Conservation (phyloP, 1,140 invertebrate genomes). For the Tetramorium parvispinum region DNA sequence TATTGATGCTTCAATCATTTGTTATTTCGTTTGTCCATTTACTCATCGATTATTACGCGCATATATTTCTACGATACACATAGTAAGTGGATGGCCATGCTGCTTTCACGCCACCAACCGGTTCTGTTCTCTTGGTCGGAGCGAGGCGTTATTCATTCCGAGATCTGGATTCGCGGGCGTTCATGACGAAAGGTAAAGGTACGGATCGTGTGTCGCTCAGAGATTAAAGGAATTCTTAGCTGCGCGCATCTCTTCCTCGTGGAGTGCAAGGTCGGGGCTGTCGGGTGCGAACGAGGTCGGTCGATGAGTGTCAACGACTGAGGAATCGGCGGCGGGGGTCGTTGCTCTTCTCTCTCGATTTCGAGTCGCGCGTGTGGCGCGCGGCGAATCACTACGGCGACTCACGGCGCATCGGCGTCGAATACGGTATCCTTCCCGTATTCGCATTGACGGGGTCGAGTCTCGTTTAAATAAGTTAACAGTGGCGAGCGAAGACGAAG, state of each 20-base stretch:
- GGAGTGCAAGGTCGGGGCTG: conserved; percentile 70
- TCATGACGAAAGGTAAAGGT: conserved; percentile 3
- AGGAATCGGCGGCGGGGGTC: conserved; percentile 70
- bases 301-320: conserved; percentile 71
- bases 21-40: not conserved
- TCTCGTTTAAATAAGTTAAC: conserved; percentile 77
- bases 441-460: conserved; percentile 73
- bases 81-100: not conserved
- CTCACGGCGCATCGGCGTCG: conserved; percentile 67
- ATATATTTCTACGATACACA: not conserved
- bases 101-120: not conserved
- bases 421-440: conserved; percentile 72
- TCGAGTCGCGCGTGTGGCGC: conserved; percentile 44
- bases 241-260: conserved; percentile 6
- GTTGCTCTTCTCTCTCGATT: conserved; percentile 64
- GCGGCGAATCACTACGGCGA: conserved; percentile 37
- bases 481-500: conserved; percentile 60
- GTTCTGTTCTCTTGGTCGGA: not conserved
- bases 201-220: conserved; percentile 38
- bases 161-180: not conserved
- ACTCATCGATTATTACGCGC: not conserved
- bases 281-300: conserved; percentile 66
- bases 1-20: not conserved
- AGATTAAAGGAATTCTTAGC: conserved; percentile 47
- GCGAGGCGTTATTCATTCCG: conserved; percentile 17